Evolutionary conservation across 2,113 vertebrate species (phyloP), one percentile per base, ranked within the genome.

Genomic region (Spea multiplicata): DNA sequence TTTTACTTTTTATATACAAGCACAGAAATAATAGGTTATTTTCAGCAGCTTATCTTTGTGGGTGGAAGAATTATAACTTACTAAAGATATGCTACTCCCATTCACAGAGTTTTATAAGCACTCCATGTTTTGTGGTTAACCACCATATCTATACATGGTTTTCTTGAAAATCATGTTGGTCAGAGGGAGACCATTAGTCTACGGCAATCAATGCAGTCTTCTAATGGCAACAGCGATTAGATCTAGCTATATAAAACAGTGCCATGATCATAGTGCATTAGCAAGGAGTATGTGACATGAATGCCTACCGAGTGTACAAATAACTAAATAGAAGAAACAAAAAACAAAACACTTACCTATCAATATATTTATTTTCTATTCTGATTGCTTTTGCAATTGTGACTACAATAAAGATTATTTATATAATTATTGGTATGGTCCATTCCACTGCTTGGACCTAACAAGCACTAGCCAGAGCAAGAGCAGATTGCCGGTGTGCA

Each of bases 71-170:
- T 72, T 78, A 53, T 14, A 72, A 44, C 46, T 6, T 71, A 64
- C 30, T 9, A 78, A 30, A 68, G 48, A 65, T 71, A 53, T 44
- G 57, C 14, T 70, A 61, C 66, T 77, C n/a, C 70, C 66, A 44
- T 77, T 30, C 30, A 50, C 47, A 77, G 14, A 61, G 44, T 72
- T 78, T 78, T 14, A 78, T 66, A 78, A 78, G 66, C 76, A 72
- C 72, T 55, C 49, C 47, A 66, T 72, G 59, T 65, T 53, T 72
- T 71, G 76, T 72, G 76, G 76, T 78, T 78, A 72, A 78, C 76
- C 68, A 71, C 76, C 59, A 53, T 72, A 72, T 78, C 76, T 78
- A 65, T 52, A 71, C 68, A 71, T 72, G 76, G 69, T 57, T 65
- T 65, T 57, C 59, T 72, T 78, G 49, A 78, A 72, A 64, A 65